phyloP scores from a whole-genome alignment of 2,797 vertebrate species.

The Eurystomus glaucurus region DNA sequence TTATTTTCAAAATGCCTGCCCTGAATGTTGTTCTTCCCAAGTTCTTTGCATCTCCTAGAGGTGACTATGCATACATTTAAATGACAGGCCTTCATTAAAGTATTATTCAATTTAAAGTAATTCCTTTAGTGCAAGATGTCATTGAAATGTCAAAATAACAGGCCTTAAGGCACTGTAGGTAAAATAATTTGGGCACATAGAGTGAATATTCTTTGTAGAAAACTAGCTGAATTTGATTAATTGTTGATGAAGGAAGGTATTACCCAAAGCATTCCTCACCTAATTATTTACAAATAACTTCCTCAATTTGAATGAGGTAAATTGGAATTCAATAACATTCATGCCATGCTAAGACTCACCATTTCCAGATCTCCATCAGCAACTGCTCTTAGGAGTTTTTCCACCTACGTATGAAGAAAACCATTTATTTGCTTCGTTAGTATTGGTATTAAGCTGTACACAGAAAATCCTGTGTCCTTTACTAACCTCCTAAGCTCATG shows the following conservation, averaged over 20 bases:
- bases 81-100: background rate
- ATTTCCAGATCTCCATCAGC: conserved; percentile 97
- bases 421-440: conserved; percentile 15
- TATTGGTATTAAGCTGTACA: background rate
- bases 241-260: background rate
- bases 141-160: background rate
- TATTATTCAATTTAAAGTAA: background rate
- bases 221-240: background rate
- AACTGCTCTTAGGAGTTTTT: conserved; percentile 94
- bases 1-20: background rate
- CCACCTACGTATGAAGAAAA: conserved; percentile 87
- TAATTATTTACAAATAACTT: background rate
- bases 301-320: background rate
- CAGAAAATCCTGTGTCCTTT: conserved; percentile 41
- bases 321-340: background rate
- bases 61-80: background rate
- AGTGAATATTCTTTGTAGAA: background rate
- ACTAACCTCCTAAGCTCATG: background rate
- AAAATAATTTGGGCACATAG: background rate
- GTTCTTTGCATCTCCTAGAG: background rate
- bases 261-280: background rate
- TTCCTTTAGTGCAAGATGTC: background rate
- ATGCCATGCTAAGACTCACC: conserved; percentile 84
- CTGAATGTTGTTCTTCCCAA: background rate
- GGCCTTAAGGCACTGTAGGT: background rate